Evolutionary conservation across 2,888 invertebrate species (phyloP).

Genomic region (Cybosia mesomella): DNA sequence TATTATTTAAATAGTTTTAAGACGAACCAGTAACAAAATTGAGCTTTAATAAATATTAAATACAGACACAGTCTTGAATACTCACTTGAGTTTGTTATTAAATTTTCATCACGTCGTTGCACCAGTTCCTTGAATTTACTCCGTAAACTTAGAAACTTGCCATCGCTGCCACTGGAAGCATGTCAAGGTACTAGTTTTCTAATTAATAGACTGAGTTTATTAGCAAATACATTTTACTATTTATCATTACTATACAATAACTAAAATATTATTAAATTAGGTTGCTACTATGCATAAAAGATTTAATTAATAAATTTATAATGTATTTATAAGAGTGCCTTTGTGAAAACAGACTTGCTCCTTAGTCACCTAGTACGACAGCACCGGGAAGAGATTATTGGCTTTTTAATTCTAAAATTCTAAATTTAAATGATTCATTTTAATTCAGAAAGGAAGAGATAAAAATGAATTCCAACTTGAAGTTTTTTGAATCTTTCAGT

Average conservation of each 20-base stretch:
- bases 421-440: no score
- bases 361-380: no score
- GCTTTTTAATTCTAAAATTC: no score
- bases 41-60: not conserved
- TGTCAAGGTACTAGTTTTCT: not conserved
- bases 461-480: no score
- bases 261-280: not conserved
- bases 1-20: not conserved
- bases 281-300: not conserved
- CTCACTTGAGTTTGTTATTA: not conserved
- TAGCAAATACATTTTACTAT: not conserved
- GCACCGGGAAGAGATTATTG: no score
- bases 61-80: not conserved
- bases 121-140: constrained; percentile 4
- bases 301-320: not conserved
- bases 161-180: not conserved
- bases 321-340: no score
- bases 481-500: no score
- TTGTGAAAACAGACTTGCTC: no score
- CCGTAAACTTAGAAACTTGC: not conserved
- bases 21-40: not conserved
- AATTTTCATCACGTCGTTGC: not conserved
- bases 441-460: no score
- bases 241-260: not conserved
- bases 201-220: not conserved